Base-by-base conservation (phyloP, 2,797 vertebrate species). In the Agapornis canus region DNA sequence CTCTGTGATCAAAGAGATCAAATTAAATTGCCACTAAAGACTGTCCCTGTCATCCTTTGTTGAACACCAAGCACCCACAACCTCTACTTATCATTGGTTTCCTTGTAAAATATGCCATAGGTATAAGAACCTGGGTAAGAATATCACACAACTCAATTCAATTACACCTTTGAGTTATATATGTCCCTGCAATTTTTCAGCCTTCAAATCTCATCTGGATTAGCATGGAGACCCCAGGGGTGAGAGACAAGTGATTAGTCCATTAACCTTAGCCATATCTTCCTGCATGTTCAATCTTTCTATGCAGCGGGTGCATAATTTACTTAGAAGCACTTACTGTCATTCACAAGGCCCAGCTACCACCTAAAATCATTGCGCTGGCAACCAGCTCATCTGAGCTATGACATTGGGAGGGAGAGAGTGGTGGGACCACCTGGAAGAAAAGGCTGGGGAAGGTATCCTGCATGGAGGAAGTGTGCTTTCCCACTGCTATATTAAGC, bases 231-330 rank as follows among this genome's bases (percentile, higher is more conserved):
- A 94, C 92, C 92, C 85, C 64, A 86, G 76, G 85, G 93, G 94
- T 96, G 96, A 97, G 61, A 96, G 93, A 96, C 88, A 91, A 89
- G 93, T 96, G 92, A 96, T 87, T 93, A 95, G 82, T 90, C 95
- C 93, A 92, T 96, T 94, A 95, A 96, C 94, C 95, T 93, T 79
- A 95, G 83, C 81, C 88, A 82, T 91, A 83, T 81, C 86, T 93
- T 82, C 78, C 90, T 75, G 64, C 51, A 43, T 43, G 65, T 90
- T 96, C 89, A 95, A 76, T 86, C 83, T 85, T 85, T 81, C 76
- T 48, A 54, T 82, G 79, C 88, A 92, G 92, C 77, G 93, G 94
- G 92, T 85, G 69, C 82, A 83, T 96, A 90, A 92, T 95, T 97
- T 97, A 95, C 86, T 92, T 78, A 82, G 86, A 68, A 95, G 94